Base-by-base conservation (phyloP, 1,140 invertebrate species). In the Drosophila virilis region DNA sequence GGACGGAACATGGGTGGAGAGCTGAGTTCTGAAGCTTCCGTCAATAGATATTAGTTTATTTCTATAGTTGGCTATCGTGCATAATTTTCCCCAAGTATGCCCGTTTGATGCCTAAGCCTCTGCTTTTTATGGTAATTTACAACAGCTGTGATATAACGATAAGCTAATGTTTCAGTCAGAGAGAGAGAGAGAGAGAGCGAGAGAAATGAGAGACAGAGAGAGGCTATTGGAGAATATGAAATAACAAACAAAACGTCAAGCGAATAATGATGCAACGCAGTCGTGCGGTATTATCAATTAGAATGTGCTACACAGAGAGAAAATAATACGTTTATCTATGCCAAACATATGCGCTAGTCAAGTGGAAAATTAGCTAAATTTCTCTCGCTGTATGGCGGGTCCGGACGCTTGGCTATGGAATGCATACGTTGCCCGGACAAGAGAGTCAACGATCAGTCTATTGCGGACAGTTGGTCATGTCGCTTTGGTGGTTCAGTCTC, bases 401-500 rank as follows among this genome's bases (percentile, higher is more conserved):
- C 12, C 46, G 17, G 13, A n/a, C 6, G 17, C n/a, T 45, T 45
- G 8, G 13, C 35, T 17, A 12, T 13, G n/a, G 12, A 48, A 13
- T 43, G 38, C 28, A 17, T 13, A 13, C 10, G 10, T 28, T 22
- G 37, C 2, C n/a, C 12, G 7, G 7, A 10, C 0, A 9, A 50
- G 22, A 51, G 28, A 35, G 1, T n/a, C 3, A 32, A 37, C 64
- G 62, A 52, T 74, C 71, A 68, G 65, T 74, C 42, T 15, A 32
- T 8, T 37, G 17, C 50, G n/a, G 42, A 40, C 57, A 13, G 33
- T 61, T 28, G 2, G 50, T 15, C 48, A 74, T 74, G 71, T 2
- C 65, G 50, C 42, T 69, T 2, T 50, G 43, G 37, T 74, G 77
- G 52, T 13, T 70, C 7, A 65, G 32, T 45, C 40, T 77, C 10